Evolutionary conservation across 2,888 invertebrate species (phyloP).

Genomic region (Homarus gammarus): DNA sequence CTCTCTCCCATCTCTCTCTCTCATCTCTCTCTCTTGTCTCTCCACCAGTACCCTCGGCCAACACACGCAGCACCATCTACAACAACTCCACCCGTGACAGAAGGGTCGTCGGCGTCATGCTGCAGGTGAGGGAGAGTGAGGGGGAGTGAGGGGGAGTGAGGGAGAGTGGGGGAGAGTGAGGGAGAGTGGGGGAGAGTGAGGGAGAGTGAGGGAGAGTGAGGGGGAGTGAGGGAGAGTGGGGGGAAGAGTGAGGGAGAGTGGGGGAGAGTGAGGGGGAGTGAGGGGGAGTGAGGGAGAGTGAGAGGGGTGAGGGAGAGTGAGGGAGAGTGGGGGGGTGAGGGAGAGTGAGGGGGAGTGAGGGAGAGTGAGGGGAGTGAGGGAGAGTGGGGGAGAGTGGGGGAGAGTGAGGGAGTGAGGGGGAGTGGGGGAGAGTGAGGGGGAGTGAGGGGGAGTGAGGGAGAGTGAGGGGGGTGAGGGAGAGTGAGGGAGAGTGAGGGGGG

Average conservation of each 20-base stretch:
- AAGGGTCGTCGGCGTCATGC: not conserved
- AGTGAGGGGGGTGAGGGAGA: too few species aligned
- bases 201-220: not conserved
- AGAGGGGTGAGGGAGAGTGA: not conserved
- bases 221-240: not conserved
- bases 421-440: not conserved
- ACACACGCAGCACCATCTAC: conserved; percentile 34
- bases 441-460: not conserved
- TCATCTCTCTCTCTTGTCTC: not conserved
- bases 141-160: not conserved
- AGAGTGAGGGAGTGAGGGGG: not conserved
- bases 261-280: not conserved
- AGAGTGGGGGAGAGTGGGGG: not conserved
- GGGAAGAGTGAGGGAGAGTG: not conserved
- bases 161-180: not conserved
- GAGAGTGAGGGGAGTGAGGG: not conserved
- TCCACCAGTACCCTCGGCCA: conserved; percentile 1
- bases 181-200: not conserved
- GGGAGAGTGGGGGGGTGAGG: not conserved
- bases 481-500: not conserved
- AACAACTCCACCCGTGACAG: conserved; percentile 35
- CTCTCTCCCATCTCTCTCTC: not conserved
- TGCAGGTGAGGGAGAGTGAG: conserved; percentile 25
- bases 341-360: not conserved
- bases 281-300: not conserved